phyloP scores from a whole-genome alignment of 2,113 vertebrate species.

The Melierax canorus region DNA sequence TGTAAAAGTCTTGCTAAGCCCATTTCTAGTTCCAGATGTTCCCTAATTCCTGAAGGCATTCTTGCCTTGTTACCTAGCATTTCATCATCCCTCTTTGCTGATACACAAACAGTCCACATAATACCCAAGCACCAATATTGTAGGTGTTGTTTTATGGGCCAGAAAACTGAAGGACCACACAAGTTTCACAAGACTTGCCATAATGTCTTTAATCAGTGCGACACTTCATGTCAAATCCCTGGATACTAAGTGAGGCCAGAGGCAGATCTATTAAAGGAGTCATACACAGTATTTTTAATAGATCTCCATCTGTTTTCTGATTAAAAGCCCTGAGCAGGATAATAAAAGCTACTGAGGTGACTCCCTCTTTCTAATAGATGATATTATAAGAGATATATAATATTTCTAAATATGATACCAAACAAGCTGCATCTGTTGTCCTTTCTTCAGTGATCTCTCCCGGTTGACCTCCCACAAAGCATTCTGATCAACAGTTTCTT shows the following conservation, averaged over 20 bases:
- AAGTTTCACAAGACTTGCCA: neutral
- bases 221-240: neutral
- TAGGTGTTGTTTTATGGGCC: neutral
- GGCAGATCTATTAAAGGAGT: neutral
- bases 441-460: neutral
- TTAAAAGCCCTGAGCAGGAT: neutral
- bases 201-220: neutral
- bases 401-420: neutral
- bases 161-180: neutral
- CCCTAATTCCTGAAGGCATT: neutral
- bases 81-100: neutral
- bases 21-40: neutral
- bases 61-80: neutral
- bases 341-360: neutral
- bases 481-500: neutral
- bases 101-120: neutral
- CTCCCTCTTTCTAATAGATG: neutral
- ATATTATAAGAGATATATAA: neutral
- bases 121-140: neutral
- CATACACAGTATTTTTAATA: neutral
- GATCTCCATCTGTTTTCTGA: neutral
- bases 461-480: neutral
- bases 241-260: neutral
- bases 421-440: neutral
- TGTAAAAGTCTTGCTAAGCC: neutral